Percentiles rank a stretch among this genome's conserved stretches.
These are phyloP conservation scores for Cyprinodon tularosa DNA, from an alignment of 2,113 vertebrate genomes.

Conservation along the genomic window DNA sequence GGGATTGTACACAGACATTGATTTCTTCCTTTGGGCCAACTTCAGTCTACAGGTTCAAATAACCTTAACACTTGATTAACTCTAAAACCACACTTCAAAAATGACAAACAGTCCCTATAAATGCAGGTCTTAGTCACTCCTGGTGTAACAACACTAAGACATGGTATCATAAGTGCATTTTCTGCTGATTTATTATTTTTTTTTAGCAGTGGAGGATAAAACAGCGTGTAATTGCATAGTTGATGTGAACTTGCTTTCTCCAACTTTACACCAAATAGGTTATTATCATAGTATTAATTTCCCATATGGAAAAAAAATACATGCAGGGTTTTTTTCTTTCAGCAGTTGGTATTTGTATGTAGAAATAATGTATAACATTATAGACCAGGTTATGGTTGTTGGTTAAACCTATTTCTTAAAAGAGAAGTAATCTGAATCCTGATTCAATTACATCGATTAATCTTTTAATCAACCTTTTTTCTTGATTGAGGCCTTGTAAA, in stretches of 20 bases:
- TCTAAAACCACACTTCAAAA: neutral
- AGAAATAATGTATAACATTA: neutral
- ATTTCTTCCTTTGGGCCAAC: neutral
- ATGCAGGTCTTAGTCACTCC: neutral
- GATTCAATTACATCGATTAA: neutral
- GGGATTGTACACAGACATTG: neutral
- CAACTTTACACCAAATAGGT: neutral
- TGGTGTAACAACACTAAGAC: neutral
- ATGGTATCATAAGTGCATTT: constrained; percentile 4
- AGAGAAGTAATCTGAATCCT: neutral
- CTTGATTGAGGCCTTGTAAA: constrained; percentile 12
- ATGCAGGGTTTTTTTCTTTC: neutral
- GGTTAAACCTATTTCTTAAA: neutral
- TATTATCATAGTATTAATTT: neutral
- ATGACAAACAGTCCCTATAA: neutral
- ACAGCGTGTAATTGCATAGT: neutral
- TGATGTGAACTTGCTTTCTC: neutral
- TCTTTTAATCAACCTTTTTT: neutral
- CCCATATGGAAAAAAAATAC: neutral
- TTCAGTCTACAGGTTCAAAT: neutral
- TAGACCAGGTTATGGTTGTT: too few relatives aligned
- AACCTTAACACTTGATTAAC: neutral
- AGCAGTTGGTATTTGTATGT: too few relatives aligned
- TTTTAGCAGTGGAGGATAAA: neutral
- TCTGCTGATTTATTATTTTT: neutral